Percentiles rank a stretch among this genome's conserved stretches.
Conservation (phyloP, 2,888 invertebrate species). For the Sthenelais limicola region DNA sequence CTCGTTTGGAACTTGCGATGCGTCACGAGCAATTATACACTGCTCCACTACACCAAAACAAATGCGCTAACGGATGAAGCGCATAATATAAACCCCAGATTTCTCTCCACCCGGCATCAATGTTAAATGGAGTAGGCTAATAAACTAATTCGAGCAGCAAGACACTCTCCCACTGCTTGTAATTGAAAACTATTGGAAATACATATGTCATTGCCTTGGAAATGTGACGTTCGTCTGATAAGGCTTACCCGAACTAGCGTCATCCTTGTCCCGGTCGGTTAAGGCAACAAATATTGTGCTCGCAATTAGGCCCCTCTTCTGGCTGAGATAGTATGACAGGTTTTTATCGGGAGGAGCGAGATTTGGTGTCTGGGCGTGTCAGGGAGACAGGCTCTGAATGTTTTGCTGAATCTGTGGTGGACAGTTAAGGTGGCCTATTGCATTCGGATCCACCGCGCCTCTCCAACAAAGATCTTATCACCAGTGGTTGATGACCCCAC, state of each 20-base stretch:
- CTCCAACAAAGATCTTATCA: no score
- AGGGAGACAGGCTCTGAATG: background rate
- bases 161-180: background rate
- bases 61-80: no score
- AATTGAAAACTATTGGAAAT: slow-evolving; percentile 44
- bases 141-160: slow-evolving; percentile 30
- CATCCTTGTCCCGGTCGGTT: background rate
- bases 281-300: slow-evolving; percentile 8
- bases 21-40: no score
- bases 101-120: no score
- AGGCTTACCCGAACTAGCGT: no score
- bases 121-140: slow-evolving; percentile 22
- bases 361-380: slow-evolving; percentile 9
- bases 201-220: slow-evolving; percentile 26
- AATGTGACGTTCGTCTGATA: slow-evolving; percentile 19
- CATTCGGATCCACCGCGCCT: no score
- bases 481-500: no score
- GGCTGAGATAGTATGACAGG: slow-evolving; percentile 18
- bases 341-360: slow-evolving; percentile 13
- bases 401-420: background rate
- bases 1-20: no score
- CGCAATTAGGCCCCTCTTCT: slow-evolving; percentile 17
- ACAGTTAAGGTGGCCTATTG: background rate
- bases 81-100: no score
- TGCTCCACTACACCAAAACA: no score